These are phyloP conservation scores for Spilosoma lubricipeda DNA, from an alignment of 2,888 invertebrate genomes.

Conservation along the genomic window DNA sequence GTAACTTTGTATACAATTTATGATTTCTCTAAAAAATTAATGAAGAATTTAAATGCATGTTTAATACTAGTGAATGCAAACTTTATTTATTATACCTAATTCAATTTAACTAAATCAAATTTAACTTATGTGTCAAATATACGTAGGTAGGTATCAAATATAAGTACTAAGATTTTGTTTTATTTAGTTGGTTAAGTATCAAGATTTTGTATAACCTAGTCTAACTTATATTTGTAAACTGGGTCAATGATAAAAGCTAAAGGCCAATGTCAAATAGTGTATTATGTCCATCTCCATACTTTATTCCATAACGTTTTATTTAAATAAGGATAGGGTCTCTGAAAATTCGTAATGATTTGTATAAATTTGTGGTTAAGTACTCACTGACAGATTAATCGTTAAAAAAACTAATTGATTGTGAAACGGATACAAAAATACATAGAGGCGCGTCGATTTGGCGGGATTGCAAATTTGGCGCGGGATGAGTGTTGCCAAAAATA, in stretches of 20 bases:
- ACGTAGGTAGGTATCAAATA: neutral
- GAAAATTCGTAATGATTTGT: conserved; percentile 25
- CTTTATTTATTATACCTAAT: neutral
- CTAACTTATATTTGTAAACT: conserved; percentile 49
- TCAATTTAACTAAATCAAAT: neutral
- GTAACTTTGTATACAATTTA: neutral
- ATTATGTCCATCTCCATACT: conserved; percentile 32
- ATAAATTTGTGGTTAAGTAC: conserved; percentile 57
- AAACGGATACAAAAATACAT: conserved; percentile 82
- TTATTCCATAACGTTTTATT: conserved; percentile 22
- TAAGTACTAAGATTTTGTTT: neutral
- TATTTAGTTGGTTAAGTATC: neutral
- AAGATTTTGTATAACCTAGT: conserved; percentile 1
- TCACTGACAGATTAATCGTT: conserved; percentile 44
- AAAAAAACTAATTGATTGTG: conserved; percentile 72
- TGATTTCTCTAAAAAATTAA: neutral
- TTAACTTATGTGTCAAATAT: neutral
- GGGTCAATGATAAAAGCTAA: conserved; percentile 70
- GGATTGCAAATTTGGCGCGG: conserved; percentile 85
- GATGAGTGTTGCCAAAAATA: conserved; percentile 79
- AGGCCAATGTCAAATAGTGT: conserved; percentile 79
- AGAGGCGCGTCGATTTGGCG: conserved; percentile 81
- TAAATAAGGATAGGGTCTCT: neutral
- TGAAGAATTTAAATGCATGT: neutral
- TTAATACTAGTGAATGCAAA: neutral